Conservation (phyloP, 1,140 invertebrate genomes). For the Mylabris phalerata region DNA sequence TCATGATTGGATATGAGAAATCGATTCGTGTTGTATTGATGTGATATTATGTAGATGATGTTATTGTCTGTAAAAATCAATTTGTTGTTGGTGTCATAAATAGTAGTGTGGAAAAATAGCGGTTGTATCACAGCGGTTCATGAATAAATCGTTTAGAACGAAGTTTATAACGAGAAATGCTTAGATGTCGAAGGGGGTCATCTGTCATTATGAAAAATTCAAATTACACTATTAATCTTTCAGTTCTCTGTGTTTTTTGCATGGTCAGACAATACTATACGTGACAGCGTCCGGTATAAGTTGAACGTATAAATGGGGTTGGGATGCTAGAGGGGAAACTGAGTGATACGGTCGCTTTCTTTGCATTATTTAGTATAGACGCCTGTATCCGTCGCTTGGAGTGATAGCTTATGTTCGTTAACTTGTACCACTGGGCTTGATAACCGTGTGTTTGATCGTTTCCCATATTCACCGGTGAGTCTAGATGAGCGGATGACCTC, state of each 20-base stretch:
- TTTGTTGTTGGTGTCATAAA: conserved; percentile 16
- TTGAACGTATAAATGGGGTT: neutral
- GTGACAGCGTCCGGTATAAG: conserved; percentile 24
- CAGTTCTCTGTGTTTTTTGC: conserved; percentile 28
- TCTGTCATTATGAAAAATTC: conserved; percentile 35
- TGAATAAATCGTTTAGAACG: conserved; percentile 14
- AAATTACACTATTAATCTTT: conserved; percentile 36
- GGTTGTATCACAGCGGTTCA: conserved; percentile 16
- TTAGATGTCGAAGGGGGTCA: conserved; percentile 33
- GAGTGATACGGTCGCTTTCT: conserved; percentile 34
- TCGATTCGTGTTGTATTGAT: conserved; percentile 9
- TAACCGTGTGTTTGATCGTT: conserved; percentile 8
- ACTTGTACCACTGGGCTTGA: conserved; percentile 1
- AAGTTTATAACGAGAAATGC: conserved; percentile 29
- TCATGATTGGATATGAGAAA: conserved; percentile 12
- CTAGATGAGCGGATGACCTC: neutral
- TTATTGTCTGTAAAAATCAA: conserved; percentile 16
- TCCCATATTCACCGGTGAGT: neutral
- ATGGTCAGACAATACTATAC: conserved; percentile 31
- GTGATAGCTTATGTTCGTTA: conserved; percentile 27
- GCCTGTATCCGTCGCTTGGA: conserved; percentile 28
- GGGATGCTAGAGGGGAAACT: conserved; percentile 22
- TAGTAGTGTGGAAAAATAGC: conserved; percentile 15
- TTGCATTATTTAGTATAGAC: conserved; percentile 36
- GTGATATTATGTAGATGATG: conserved; percentile 8